These are phyloP conservation scores for Cryptomyrus ogoouensis DNA, from an alignment of 2,113 vertebrate species.

Conservation along the genomic window DNA sequence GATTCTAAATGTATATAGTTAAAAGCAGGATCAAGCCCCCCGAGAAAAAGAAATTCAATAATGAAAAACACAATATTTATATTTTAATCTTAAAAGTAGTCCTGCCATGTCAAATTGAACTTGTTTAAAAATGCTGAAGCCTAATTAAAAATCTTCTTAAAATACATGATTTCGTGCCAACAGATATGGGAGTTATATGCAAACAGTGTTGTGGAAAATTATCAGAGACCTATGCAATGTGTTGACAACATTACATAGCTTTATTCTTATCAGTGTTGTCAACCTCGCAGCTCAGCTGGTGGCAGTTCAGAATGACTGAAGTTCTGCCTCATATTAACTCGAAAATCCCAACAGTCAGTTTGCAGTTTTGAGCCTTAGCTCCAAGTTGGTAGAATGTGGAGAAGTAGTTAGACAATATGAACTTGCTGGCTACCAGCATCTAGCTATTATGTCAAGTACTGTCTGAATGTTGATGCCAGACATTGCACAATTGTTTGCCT, in stretches of 20 bases:
- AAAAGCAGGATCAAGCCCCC: neutral
- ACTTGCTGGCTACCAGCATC: neutral
- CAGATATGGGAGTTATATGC: neutral
- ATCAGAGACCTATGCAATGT: neutral
- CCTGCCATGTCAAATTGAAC: neutral
- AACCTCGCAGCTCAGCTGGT: neutral
- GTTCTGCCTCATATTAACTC: neutral
- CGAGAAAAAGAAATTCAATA: neutral
- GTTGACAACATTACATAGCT: neutral
- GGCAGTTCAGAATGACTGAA: neutral
- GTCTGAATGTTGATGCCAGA: neutral
- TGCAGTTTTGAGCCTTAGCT: neutral
- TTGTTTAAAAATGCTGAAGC: neutral
- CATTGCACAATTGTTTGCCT: neutral
- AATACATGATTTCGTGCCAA: neutral
- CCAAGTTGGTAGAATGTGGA: neutral
- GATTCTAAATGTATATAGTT: neutral
- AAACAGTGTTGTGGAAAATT: neutral
- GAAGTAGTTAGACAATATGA: neutral
- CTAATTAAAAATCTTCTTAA: neutral
- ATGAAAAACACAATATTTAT: neutral
- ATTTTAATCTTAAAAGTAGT: neutral
- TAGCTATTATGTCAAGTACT: neutral
- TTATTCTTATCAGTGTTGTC: neutral
- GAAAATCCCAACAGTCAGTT: neutral